Percentiles rank a stretch among this genome's conserved stretches.
These are phyloP conservation scores for Coregonus ussuriensis DNA, from an alignment of 2,797 vertebrate genomes.

Conservation along the genomic window DNA sequence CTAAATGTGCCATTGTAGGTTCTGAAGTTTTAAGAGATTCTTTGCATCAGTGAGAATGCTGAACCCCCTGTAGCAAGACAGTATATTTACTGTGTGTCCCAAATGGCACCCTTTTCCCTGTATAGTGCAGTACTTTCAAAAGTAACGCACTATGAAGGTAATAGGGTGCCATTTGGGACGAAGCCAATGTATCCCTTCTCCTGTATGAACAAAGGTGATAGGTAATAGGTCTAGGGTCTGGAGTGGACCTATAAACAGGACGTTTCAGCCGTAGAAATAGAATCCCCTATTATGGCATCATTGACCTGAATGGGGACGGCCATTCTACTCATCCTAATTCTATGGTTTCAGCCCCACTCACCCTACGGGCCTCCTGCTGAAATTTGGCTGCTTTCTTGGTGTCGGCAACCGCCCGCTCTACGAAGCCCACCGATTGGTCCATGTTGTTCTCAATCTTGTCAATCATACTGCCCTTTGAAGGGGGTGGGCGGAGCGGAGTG, in stretches of 20 bases:
- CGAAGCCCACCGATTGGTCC: conserved; percentile 96
- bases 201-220: no score
- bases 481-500: neutral
- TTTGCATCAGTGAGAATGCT: neutral
- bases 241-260: no score
- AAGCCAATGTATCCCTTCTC: no score
- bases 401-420: conserved; percentile 90
- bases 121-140: neutral
- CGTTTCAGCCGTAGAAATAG: no score
- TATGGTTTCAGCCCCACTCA: conserved; percentile 63
- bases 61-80: no score
- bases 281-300: neutral
- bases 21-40: conserved; percentile 67
- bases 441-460: conserved; percentile 97
- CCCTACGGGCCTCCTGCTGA: conserved; percentile 93
- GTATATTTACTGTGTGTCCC: no score
- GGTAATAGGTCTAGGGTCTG: no score
- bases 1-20: conserved; percentile 50
- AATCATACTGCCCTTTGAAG: conserved; percentile 88
- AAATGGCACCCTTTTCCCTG: neutral
- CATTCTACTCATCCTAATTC: neutral
- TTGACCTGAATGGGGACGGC: neutral
- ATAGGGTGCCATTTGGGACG: no score
- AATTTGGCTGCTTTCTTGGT: conserved; percentile 96
- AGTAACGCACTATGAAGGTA: no score